Evolutionary conservation across 2,797 vertebrate species (phyloP).

Genomic region (Hyperoplus lanceolatus): DNA sequence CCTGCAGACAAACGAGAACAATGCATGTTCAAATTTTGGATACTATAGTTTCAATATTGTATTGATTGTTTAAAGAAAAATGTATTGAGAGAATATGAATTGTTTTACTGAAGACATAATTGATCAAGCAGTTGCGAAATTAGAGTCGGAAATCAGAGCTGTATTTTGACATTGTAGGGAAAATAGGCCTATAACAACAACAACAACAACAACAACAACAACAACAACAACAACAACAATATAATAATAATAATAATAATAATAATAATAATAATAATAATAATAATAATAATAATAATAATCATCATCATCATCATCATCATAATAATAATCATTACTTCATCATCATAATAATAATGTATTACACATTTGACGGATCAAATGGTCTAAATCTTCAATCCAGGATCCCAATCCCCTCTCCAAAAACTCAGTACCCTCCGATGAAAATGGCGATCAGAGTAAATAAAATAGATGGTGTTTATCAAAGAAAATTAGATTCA

Average conservation of each 20-base stretch:
- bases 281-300: background rate
- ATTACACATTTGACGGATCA: background rate
- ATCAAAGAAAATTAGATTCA: slow-evolving; percentile 80
- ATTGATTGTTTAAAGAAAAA: slow-evolving; percentile 28
- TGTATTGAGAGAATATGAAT: slow-evolving; percentile 15
- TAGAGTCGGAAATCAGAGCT: background rate
- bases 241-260: too few species aligned
- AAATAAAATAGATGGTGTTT: slow-evolving; percentile 79
- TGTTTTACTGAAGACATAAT: background rate
- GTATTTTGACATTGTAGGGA: background rate
- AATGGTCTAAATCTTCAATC: background rate
- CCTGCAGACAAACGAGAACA: slow-evolving; percentile 50
- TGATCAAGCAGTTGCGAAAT: slow-evolving; percentile 12
- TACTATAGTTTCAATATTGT: background rate
- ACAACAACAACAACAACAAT: background rate
- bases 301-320: background rate
- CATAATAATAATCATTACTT: too few species aligned
- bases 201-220: background rate
- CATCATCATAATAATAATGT: background rate
- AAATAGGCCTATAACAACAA: background rate
- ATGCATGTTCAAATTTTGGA: slow-evolving; percentile 35
- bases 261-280: too few species aligned
- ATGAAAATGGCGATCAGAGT: slow-evolving; percentile 75
- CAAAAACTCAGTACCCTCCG: slow-evolving; percentile 18
- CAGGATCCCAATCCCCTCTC: background rate